Base-by-base conservation (phyloP, 2,888 invertebrate species). In the Syrphus vitripennis region DNA sequence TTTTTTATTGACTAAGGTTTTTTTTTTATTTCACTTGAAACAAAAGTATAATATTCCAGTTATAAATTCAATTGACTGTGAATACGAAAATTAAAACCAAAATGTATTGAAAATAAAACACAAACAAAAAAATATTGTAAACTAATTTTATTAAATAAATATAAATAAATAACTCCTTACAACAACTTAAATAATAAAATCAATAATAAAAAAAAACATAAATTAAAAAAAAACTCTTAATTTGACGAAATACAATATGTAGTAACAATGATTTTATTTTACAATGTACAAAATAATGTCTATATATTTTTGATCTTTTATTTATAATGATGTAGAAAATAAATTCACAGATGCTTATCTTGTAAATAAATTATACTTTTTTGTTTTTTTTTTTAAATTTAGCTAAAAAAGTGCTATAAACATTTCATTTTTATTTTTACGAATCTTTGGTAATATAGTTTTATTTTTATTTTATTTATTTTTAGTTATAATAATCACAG, bases 401-500 rank as follows among this genome's bases (percentile, higher is more conserved):
- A 74, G 74, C 78, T 72, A 72, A 61, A 84, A 80, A 84, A 69
- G 71, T 84, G 84, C 76, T 84, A 76, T 69, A 72, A 81, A 80
- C 71, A 72, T 55, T 76, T 71, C 55, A 34, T 63, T 29, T 61
- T 40, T 31, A 31, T 59, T 63, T 81, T 50, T 57, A 77, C 82
- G 48, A 79, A 75, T 57, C 40, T 80, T 76, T 53, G 74, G 59
- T 82, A 78, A 74, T 72, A 42, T 72, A 42, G 34, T 67, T 76
- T 71, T 67, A 50, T 31, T 84, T 69, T 55, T 42, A 34, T 55
- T 42, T 34, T 24, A 26, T 45, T 50, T 45, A 61, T 31, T 63
- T 81, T 86, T 69, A 70, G 79, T 77, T 84, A 63, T 88, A 88
- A 89, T 87, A 89, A 89, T 89, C 89, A 89, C 89, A 89, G 89